Evolutionary conservation across 1,140 invertebrate species (phyloP), one percentile per base, ranked within the genome.

Genomic region (Nasonia giraulti): DNA sequence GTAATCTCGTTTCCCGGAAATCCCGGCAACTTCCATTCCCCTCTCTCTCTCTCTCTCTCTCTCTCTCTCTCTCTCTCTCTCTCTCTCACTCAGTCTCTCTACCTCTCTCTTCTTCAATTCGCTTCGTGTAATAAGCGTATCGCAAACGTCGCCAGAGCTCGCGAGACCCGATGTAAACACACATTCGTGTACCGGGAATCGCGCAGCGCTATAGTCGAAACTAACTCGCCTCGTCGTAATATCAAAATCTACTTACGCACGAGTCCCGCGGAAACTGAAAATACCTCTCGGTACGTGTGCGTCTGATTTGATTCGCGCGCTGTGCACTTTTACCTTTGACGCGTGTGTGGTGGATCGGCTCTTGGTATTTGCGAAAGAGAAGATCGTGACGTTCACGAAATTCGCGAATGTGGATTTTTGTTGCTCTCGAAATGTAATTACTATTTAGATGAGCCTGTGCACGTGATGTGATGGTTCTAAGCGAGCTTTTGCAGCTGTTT

Each of bases 1-100:
- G 74, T 31, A 82, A 85, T 85, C 62, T 80, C 73, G 73, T 66
- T 80, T 85, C 83, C 33, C 23, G 27, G 78, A 85, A 85, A 85
- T 27, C 23, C 40, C 79, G 23, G 40, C 55, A 78, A 71, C 40
- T 73, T 78, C 40, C 12, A 79, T 79, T 68, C 12, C 12, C 31
- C 11, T 12, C 11, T 33, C 44, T 1, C 17, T 47, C 62, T 33
- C 44, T 2, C 7, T 75, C 12, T 44, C 10, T 31, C 68, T 3
- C 23, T 81, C n/a, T 2, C 33, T 12, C 1, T n/a, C 50, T 4
- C 55, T n/a, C 66, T 69, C 17, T 44, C 11, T 12, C 11, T 33
- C 44, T 4, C 17, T 47, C 62, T 2, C 33, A 3, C 1, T n/a
- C 31, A 31, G 20, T 47, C 5, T 62, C 6, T 55, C 14, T 62